Percentiles rank a stretch among this genome's conserved stretches.
phyloP scores from a whole-genome alignment of 1,140 invertebrate genomes.

The Rhynchophorus ferrugineus region DNA sequence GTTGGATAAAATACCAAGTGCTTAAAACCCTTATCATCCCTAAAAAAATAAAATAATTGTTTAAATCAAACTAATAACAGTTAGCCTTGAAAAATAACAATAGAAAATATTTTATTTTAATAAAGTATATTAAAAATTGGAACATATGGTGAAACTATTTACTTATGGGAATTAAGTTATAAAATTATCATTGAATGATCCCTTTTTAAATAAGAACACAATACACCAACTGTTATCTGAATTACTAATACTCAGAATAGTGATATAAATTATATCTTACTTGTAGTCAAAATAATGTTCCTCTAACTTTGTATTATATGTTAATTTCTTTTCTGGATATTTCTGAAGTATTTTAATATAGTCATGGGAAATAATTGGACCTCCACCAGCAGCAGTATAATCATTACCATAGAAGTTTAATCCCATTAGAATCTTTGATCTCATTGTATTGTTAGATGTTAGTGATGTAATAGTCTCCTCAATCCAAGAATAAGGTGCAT shows the following conservation, averaged over 20 bases:
- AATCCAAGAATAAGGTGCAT: conserved; percentile 82
- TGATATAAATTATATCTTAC: no score
- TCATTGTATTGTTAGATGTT: conserved; percentile 53
- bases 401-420: conserved; percentile 93
- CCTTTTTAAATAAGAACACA: no score
- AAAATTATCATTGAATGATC: no score
- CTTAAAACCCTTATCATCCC: conserved; percentile 34
- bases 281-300: conserved; percentile 69
- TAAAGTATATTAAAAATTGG: no score
- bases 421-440: conserved; percentile 77
- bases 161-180: no score
- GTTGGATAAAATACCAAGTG: conserved; percentile 85
- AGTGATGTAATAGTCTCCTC: conserved; percentile 67
- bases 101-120: no score
- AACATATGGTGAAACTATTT: no score
- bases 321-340: conserved; percentile 59
- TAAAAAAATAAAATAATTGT: conserved; percentile 24
- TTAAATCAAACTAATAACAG: not conserved
- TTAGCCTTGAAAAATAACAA: no score
- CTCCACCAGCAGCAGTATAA: conserved; percentile 68
- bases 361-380: conserved; percentile 69
- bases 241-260: no score
- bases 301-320: conserved; percentile 67
- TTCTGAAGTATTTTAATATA: conserved; percentile 64
- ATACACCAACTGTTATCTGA: no score